Evolutionary conservation across 2,113 vertebrate genomes (phyloP), one percentile per base, ranked within the genome.

Genomic region (Lepus timidus): DNA sequence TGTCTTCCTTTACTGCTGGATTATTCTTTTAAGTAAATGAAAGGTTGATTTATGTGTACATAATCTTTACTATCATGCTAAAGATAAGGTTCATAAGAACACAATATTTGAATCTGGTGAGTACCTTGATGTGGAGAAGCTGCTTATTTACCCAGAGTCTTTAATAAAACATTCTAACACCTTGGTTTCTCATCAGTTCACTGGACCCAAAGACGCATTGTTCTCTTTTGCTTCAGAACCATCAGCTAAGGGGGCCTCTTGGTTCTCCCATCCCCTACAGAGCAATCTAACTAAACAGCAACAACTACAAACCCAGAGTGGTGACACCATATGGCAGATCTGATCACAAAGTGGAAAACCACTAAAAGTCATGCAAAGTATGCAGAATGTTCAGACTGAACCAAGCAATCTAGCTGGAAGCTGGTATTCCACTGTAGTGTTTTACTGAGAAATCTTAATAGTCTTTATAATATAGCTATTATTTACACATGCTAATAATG

Each of bases 251-350:
- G 55, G 44, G n/a, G 51, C 25, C 23, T 85, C 51, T 17, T 25
- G 19, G 36, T 75, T 90, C 10, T 93, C 87, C 93, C 39, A 39
- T 52, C 31, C 61, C 91, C 55, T 33, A 84, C 9, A 87, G 65
- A 91, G 76, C 90, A 91, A 94, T 84, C 61, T 76, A 93, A 93
- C 85, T 76, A 93, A 88, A 93, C 6, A 90, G 90, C 29, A 96
- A 83, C 61, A 94, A 78, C 68, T 85, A 74, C 76, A 94, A 90
- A 96, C 31, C 22, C 67, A 67, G 49, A 90, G 81, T 31, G 12
- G 65, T 78, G 27, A 93, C 76, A 92, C 71, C 94, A 71, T 19
- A 33, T 94, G 83, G 64, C 71, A 91, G 33, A 83, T 52, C 31
- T n/a, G 39, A 78, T 87, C n/a, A 82, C 75, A 58, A 55, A 82